Percentiles rank a stretch among this genome's conserved stretches.
These are phyloP conservation scores for Clarias magur DNA, from an alignment of 2,113 vertebrate genomes.

Conservation along the genomic window DNA sequence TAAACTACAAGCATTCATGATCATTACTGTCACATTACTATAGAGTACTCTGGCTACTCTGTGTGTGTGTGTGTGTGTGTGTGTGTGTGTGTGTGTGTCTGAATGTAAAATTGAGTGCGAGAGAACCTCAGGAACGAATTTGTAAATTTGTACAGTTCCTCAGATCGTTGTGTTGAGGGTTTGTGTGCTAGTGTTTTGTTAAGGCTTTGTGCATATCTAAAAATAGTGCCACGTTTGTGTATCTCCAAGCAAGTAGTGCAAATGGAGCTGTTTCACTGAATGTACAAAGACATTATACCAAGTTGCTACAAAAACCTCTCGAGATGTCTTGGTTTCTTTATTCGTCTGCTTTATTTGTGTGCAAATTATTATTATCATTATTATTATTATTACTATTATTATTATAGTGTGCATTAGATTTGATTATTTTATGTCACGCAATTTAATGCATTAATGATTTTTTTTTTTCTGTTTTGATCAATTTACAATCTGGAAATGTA, in stretches of 20 bases:
- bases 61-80: conserved; percentile 68
- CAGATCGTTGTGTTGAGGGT: conserved; percentile 38
- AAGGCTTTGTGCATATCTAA: conserved; percentile 39
- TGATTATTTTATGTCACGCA: not conserved
- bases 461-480: not conserved
- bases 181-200: conserved; percentile 43
- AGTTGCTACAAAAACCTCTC: conserved; percentile 63
- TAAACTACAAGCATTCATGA: conserved; percentile 21
- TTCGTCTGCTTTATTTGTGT: not conserved
- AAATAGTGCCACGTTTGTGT: conserved; percentile 45
- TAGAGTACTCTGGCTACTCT: conserved; percentile 57
- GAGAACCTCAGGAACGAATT: conserved; percentile 95
- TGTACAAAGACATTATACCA: conserved; percentile 67
- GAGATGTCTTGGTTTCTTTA: conserved; percentile 20
- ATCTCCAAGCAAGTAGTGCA: conserved; percentile 47
- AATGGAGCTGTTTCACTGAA: conserved; percentile 44
- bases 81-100: conserved; percentile 21
- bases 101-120: not conserved
- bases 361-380: not conserved
- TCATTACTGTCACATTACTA: not conserved
- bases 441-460: not conserved
- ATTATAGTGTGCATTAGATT: not conserved
- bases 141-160: conserved; percentile 72
- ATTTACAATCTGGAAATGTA: not conserved
- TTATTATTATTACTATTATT: not conserved